Evolutionary conservation across 2,888 invertebrate genomes (phyloP).

Genomic region (Drosophila acutilabella): DNA sequence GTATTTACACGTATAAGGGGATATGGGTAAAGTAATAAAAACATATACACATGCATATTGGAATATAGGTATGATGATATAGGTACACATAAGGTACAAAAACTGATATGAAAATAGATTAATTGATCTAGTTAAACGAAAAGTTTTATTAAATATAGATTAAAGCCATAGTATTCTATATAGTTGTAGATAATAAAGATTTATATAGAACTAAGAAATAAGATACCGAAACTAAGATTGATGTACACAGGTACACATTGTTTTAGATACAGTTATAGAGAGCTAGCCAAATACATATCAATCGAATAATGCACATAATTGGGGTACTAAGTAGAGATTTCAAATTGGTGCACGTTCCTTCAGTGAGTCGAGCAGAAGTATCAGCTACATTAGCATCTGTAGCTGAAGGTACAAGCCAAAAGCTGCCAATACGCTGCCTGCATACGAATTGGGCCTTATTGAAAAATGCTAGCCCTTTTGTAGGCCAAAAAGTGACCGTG

Average conservation of each 20-base stretch:
- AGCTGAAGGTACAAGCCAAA: not conserved
- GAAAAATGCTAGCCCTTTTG: not conserved
- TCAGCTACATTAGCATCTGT: not conserved
- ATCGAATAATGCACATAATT: not conserved
- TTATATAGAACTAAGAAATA: too few relatives aligned
- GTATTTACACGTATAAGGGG: too few relatives aligned
- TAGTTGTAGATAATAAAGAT: too few relatives aligned
- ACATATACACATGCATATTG: not conserved
- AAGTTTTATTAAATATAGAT: too few relatives aligned
- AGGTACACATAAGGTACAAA: too few relatives aligned
- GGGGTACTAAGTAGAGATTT: not conserved
- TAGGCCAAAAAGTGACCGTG: not conserved
- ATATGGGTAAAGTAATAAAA: not conserved
- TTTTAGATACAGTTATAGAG: not conserved
- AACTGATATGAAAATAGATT: too few relatives aligned
- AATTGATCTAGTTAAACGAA: too few relatives aligned
- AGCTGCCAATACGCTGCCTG: not conserved
- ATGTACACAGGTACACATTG: too few relatives aligned
- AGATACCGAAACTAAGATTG: too few relatives aligned
- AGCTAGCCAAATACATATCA: not conserved
- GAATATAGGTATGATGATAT: not conserved
- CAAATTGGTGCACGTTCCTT: not conserved
- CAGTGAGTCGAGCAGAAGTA: not conserved
- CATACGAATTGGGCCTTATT: constrained; percentile 19
- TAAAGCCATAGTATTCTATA: too few relatives aligned